Base-by-base conservation (phyloP, 1,140 invertebrate species). In the Streblospio benedicti region DNA sequence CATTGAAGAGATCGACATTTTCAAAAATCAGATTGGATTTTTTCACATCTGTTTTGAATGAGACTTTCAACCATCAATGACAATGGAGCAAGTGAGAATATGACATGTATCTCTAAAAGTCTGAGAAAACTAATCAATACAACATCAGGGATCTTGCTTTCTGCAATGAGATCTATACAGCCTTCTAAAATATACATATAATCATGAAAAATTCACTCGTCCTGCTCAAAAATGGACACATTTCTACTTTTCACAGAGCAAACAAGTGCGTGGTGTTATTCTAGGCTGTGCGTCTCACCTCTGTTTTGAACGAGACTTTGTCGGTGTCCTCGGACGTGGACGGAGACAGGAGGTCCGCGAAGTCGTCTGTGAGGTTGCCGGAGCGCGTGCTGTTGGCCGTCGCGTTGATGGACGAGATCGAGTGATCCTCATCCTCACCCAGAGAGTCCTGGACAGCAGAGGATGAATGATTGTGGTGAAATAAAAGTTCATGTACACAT, bases 271-370 rank as follows among this genome's bases (percentile, higher is more conserved):
- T 31, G 14, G 12, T 38, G n/a, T 31, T 38, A 32, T 45, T 49
- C n/a, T 54, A 4, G 2, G 50, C 50, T 43, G 30, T 31, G 16
- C 67, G 53, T 4, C 74, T 68, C n/a, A 77, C 73, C 55, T 77
- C 76, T 2, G 71, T 69, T 58, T 72, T 73, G 63, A 77, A 77
- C 3, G 72, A 73, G 1, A 77, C 71, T 3, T 67, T 53, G 63
- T 49, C n/a, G n/a, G n/a, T 69, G 2, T 74, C 73, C 18, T 51
- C 55, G 30, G 64, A 61, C 4, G 57, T 53, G 0, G 65, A 45
- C 23, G 63, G 58, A 16, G 59, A 47, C 28, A 64, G 30, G n/a
- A 64, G 23, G 33, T 68, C 67, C 27, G 57, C 52, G n/a, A 65
- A 51, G 38, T 68, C 67, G 32, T 61, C 65, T 5, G 61, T 63